Percentiles rank a stretch among this genome's conserved stretches.
Evolutionary conservation across 2,888 invertebrate genomes (phyloP).

Genomic region (Acanthosoma haemorrhoidale): DNA sequence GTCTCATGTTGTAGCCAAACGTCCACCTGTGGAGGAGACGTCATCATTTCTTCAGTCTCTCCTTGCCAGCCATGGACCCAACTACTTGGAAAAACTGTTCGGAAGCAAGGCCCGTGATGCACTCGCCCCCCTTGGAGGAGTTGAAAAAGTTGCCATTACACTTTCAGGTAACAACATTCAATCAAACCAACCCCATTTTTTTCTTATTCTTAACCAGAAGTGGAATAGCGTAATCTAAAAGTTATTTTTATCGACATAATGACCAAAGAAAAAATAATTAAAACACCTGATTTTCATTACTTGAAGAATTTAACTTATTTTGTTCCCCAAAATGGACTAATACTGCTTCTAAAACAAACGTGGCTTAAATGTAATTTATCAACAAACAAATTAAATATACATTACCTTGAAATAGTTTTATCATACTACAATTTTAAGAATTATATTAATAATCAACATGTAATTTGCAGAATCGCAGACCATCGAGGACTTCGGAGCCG

Average conservation of each 20-base stretch:
- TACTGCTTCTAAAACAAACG: no score
- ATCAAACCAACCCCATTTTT: background rate
- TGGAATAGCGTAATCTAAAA: no score
- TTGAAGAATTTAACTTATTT: no score
- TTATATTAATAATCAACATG: no score
- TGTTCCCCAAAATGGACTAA: no score
- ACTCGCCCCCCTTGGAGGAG: conserved; percentile 84
- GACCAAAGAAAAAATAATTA: no score
- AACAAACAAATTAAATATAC: no score
- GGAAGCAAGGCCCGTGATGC: conserved; percentile 91
- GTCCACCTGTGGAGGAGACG: conserved; percentile 95
- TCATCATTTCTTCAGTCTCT: conserved; percentile 90
- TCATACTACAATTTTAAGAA: no score
- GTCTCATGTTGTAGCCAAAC: conserved; percentile 63
- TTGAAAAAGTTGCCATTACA: conserved; percentile 92
- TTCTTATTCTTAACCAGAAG: background rate
- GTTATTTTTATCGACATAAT: no score
- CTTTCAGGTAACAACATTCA: conserved; percentile 65
- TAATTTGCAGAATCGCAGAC: conserved; percentile 82
- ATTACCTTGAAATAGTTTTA: no score
- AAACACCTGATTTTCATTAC: no score
- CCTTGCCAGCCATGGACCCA: conserved; percentile 90
- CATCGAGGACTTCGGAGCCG: conserved; percentile 89
- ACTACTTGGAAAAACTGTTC: conserved; percentile 93
- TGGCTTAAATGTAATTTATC: no score